phyloP scores from a whole-genome alignment of 2,797 vertebrate genomes.

The Anas georgica region DNA sequence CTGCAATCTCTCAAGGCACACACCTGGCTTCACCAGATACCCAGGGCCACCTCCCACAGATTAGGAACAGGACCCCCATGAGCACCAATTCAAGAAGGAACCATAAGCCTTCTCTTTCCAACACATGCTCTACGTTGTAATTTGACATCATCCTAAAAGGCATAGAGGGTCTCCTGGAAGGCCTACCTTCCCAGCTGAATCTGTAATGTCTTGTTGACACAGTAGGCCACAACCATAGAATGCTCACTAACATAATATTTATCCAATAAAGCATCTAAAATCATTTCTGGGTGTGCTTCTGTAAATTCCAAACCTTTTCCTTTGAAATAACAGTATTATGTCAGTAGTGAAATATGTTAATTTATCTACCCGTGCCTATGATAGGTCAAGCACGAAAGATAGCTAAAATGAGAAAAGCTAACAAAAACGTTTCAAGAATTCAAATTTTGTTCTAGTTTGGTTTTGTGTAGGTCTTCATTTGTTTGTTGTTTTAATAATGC shows the following conservation, averaged over 20 bases:
- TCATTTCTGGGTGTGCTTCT: constrained; percentile 31
- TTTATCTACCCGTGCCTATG: neutral
- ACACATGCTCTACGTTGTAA: fast-evolving
- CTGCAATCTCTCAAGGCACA: fast-evolving
- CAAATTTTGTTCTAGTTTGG: neutral
- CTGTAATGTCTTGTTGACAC: neutral
- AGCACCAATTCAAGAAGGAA: neutral
- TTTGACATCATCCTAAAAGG: neutral
- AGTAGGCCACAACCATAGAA: neutral
- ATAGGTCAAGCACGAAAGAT: neutral
- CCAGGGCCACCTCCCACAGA: fast-evolving
- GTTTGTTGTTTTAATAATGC: neutral
- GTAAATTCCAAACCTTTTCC: neutral
- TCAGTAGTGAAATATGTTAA: neutral
- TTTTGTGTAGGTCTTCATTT: neutral
- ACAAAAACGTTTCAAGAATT: neutral
- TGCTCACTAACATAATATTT: neutral
- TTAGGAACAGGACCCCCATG: neutral
- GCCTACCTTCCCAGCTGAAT: neutral
- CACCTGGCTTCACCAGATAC: neutral
- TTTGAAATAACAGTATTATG: neutral
- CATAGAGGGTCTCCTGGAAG: neutral
- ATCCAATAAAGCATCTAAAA: constrained; percentile 29
- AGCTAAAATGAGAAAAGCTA: neutral
- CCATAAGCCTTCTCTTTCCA: neutral